Conservation (phyloP, 2,888 invertebrate species). For the Pammene fasciana region DNA sequence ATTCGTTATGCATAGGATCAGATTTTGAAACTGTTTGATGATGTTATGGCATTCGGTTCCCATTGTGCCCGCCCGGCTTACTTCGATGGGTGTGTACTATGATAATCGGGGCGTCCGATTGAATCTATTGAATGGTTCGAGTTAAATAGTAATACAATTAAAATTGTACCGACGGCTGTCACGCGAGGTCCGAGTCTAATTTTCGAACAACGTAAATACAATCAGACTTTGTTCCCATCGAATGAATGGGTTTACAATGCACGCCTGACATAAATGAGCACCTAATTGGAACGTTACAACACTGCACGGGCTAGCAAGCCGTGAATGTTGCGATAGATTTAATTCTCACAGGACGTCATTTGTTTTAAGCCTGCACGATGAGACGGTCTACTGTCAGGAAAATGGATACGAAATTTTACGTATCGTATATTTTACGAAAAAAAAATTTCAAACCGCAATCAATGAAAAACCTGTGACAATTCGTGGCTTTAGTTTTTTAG, state of each 20-base stretch:
- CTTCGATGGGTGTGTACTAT: constrained; percentile 80
- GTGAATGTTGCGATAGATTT: constrained; percentile 59
- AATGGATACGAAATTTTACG: background rate
- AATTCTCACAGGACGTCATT: constrained; percentile 52
- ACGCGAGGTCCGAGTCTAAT: constrained; percentile 60
- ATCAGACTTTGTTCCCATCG: constrained; percentile 70
- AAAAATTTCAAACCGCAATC: background rate
- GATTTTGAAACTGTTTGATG: constrained; percentile 82
- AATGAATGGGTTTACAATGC: constrained; percentile 74
- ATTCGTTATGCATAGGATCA: constrained; percentile 82
- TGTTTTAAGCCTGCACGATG: constrained; percentile 15
- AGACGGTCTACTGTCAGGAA: background rate
- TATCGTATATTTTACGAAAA: no score
- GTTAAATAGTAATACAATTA: constrained; percentile 52
- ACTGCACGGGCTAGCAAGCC: constrained; percentile 66
- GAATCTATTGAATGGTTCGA: constrained; percentile 67
- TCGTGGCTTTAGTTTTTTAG: no score
- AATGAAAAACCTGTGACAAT: no score
- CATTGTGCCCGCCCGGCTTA: constrained; percentile 74
- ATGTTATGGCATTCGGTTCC: constrained; percentile 75
- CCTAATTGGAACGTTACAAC: constrained; percentile 81
- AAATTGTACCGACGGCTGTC: constrained; percentile 40
- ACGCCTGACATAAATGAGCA: constrained; percentile 79
- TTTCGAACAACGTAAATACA: constrained; percentile 62
- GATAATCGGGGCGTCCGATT: constrained; percentile 75